Evolutionary conservation across 2,113 vertebrate species (phyloP), one percentile per base, ranked within the genome.

Genomic region (Paralichthys olivaceus): DNA sequence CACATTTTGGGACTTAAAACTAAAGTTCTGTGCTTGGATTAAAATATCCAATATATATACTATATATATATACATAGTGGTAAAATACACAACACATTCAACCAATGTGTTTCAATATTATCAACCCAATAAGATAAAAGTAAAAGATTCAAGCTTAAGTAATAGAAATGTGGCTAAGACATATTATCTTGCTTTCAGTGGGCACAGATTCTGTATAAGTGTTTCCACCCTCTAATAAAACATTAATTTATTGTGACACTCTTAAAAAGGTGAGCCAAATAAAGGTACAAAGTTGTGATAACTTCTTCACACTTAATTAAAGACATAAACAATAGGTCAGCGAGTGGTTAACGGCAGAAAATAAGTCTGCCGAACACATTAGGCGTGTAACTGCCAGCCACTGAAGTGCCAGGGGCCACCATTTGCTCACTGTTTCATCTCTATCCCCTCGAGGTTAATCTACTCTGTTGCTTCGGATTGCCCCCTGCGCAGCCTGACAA

Each of bases 251-350:
- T 55, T 72, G 69, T 77, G 86, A 81, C 84, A 79, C 22, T 49
- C 61, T 80, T 15, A 26, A 60, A 72, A 80, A 82, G 60, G 40
- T 78, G 23, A 28, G 68, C 47, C 20, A 61, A 85, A 79, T n/a
- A 82, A 84, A 72, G 19, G 25, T 49, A 75, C 15, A 75, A 83
- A 79, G 72, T 81, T 54, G 70, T 80, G 70, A 56, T 56, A 72
- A 83, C 63, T 85, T 84, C 56, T 79, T 92, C 74, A 84, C 69
- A 73, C 84, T 83, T 87, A 72, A 86, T 86, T 76, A 81, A 62
- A 77, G 69, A 72, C 19, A 29, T 65, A 79, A 84, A 88, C 77
- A 85, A 81, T 54, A 84, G 86, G 80, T 87, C 79, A 74, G 68
- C 2, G 63, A 79, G 59, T 72, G 72, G 66, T 81, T 77, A 77